Evolutionary conservation across 2,113 vertebrate species (phyloP).

Genomic region (Falco punctatus): DNA sequence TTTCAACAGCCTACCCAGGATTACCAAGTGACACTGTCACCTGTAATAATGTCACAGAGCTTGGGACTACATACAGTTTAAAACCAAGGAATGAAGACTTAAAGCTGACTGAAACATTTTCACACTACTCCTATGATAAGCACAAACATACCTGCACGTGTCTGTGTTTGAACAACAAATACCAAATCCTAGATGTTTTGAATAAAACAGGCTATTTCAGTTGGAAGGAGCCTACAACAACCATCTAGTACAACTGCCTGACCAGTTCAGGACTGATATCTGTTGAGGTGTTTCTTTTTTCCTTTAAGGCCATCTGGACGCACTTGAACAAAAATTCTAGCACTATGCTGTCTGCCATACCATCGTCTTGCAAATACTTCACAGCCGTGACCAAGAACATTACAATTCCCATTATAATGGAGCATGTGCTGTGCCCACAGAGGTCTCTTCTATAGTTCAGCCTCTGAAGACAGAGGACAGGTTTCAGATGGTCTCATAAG

Average conservation of each 20-base stretch:
- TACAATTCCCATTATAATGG: not conserved
- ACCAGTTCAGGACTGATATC: not conserved
- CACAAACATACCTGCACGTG: rapidly evolving
- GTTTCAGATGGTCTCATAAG: not conserved
- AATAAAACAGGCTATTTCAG: not conserved
- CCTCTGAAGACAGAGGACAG: not conserved
- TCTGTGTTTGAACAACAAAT: not conserved
- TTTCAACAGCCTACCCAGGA: not conserved
- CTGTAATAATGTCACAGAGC: not conserved
- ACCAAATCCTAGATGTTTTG: not conserved
- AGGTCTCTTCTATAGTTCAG: not conserved
- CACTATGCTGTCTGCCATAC: not conserved
- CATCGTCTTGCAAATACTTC: not conserved
- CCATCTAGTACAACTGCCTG: no score
- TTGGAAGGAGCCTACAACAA: not conserved
- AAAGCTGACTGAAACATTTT: not conserved
- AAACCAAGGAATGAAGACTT: not conserved
- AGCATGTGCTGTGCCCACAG: not conserved
- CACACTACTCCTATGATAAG: not conserved
- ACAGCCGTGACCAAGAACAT: rapidly evolving
- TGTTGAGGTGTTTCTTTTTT: not conserved
- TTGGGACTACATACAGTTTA: not conserved
- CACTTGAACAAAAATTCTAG: not conserved
- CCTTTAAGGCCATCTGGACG: not conserved
- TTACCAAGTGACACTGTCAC: not conserved